Evolutionary conservation across 2,797 vertebrate species (phyloP).

Genomic region (Podarcis lilfordi): DNA sequence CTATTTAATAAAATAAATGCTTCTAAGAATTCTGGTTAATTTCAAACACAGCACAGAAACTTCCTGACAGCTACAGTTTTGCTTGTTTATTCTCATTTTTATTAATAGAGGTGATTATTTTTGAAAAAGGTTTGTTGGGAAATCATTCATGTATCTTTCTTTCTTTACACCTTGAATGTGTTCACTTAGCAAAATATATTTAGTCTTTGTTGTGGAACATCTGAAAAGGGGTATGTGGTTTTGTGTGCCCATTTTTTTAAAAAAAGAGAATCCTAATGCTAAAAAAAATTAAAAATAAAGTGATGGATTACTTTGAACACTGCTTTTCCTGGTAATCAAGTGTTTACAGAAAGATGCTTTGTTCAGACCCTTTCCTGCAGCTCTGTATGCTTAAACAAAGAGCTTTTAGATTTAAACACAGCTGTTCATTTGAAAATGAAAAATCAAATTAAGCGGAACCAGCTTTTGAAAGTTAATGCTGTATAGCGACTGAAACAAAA

Average conservation of each 20-base stretch:
- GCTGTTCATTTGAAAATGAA: constrained; percentile 83
- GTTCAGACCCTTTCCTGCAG: constrained; percentile 75
- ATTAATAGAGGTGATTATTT: constrained; percentile 2
- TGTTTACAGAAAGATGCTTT: constrained; percentile 79
- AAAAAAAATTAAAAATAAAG: neutral
- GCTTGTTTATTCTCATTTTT: neutral
- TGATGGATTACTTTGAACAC: constrained; percentile 62
- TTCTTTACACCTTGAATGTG: constrained; percentile 46
- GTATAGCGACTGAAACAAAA: constrained; percentile 77
- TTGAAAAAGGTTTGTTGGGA: constrained; percentile 33
- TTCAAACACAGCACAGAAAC: neutral
- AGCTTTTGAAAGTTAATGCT: constrained; percentile 81
- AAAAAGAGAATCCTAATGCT: neutral
- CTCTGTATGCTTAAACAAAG: constrained; percentile 82
- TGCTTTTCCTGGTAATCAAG: constrained; percentile 78
- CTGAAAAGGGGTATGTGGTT: constrained; percentile 56
- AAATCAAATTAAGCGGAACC: constrained; percentile 81
- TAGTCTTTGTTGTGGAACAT: constrained; percentile 56
- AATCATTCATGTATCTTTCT: constrained; percentile 51
- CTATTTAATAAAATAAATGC: rapidly evolving
- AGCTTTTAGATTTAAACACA: constrained; percentile 82
- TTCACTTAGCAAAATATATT: constrained; percentile 45
- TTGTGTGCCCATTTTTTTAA: neutral
- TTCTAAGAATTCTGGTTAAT: neutral
- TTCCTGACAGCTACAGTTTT: neutral